These are phyloP conservation scores for Argyresthia goedartella DNA, from an alignment of 2,888 invertebrate genomes.

Conservation along the genomic window DNA sequence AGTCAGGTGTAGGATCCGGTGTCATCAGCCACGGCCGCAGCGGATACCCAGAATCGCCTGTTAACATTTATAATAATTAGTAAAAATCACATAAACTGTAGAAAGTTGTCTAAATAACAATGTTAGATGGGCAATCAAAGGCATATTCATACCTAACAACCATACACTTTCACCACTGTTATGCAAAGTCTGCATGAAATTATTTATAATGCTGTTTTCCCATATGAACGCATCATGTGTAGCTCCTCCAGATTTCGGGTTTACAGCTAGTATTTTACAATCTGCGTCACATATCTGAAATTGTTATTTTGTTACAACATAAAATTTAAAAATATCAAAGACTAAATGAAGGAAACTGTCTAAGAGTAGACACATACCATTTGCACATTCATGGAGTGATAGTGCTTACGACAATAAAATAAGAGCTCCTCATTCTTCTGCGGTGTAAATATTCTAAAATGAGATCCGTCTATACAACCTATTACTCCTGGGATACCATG, in stretches of 20 bases:
- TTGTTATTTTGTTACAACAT: background rate
- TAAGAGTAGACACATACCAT: background rate
- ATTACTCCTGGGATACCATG: no score
- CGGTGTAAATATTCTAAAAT: no score
- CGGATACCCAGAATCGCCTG: conserved; percentile 20
- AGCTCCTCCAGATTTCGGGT: conserved; percentile 9
- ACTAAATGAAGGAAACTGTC: background rate
- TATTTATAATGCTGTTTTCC: conserved; percentile 6
- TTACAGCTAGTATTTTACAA: conserved; percentile 6
- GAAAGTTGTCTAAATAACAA: no score
- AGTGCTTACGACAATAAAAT: background rate
- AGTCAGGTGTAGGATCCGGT: conserved; percentile 13
- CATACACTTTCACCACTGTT: background rate
- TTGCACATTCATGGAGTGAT: background rate
- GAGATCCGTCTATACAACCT: no score
- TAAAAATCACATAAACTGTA: no score
- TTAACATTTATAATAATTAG: background rate
- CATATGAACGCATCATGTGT: conserved; percentile 8
- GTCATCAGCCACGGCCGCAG: conserved; percentile 21
- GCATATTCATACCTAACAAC: background rate
- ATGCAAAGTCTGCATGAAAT: conserved; percentile 4
- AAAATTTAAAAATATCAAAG: background rate
- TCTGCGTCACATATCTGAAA: conserved; percentile 9
- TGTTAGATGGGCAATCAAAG: no score
- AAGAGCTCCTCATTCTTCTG: no score